phyloP scores from a whole-genome alignment of 2,888 invertebrate genomes.

The Rhaphigaster nebulosa region DNA sequence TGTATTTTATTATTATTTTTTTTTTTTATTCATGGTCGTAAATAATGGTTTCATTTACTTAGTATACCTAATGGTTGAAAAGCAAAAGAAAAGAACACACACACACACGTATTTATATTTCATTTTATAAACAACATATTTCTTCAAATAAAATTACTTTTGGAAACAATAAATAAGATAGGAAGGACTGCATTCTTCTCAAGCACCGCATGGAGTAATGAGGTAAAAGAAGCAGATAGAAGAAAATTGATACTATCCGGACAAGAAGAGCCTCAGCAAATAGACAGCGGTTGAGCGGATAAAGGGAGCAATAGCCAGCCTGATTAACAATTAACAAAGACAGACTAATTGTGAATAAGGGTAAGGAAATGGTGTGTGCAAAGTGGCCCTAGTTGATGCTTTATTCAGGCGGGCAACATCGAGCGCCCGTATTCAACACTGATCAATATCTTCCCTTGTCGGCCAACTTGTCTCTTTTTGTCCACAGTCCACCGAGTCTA shows the following conservation, averaged over 20 bases:
- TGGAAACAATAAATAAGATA: no score
- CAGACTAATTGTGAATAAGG: slow-evolving; percentile 15
- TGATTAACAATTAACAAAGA: slow-evolving; percentile 28
- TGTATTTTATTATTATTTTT: no score
- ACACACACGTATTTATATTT: no score
- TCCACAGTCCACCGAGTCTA: slow-evolving; percentile 10
- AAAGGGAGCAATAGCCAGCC: neutral
- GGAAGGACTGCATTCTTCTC: neutral
- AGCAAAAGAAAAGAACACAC: no score
- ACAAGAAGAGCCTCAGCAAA: no score
- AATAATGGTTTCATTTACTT: no score
- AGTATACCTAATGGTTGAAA: no score
- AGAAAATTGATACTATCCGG: neutral
- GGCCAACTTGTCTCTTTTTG: slow-evolving; percentile 45
- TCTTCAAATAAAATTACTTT: neutral
- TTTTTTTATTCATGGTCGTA: no score
- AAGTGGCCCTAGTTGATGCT: slow-evolving; percentile 5
- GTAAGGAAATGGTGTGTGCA: slow-evolving; percentile 40
- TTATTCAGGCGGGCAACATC: neutral
- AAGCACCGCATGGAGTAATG: neutral
- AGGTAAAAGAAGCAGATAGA: neutral
- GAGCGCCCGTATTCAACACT: slow-evolving; percentile 20
- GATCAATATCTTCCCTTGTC: slow-evolving; percentile 39
- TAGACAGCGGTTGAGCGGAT: neutral
- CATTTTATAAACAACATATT: no score